Percentiles rank a stretch among this genome's conserved stretches.
Evolutionary conservation across 64 coral and sea anemone species (phyloP).

Genomic region (Porites lutea): DNA sequence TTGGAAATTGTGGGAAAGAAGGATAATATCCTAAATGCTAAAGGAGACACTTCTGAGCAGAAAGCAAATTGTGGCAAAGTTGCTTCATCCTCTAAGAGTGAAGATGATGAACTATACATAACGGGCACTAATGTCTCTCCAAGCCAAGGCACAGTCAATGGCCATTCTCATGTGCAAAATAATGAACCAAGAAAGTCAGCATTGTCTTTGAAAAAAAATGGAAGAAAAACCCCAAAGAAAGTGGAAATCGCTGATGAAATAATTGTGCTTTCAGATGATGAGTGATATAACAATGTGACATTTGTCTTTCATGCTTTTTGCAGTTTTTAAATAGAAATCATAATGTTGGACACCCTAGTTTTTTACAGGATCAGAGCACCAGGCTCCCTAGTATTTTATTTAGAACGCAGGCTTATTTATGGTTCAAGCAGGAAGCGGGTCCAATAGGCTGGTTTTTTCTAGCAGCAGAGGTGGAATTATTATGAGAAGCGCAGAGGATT

Average conservation of each 20-base stretch:
- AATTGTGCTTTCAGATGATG: constrained; percentile 51
- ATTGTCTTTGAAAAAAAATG: constrained; percentile 9
- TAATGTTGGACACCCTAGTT: no score
- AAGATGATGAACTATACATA: not conserved
- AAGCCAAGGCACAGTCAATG: not conserved
- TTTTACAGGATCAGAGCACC: no score
- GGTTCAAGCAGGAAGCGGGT: no score
- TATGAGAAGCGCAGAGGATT: no score
- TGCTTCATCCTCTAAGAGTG: not conserved
- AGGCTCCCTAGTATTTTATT: no score
- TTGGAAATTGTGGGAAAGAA: not conserved
- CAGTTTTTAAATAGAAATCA: not conserved
- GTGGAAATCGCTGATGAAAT: not conserved
- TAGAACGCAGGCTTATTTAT: no score
- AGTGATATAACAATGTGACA: not conserved
- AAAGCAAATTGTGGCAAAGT: not conserved
- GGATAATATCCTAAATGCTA: not conserved
- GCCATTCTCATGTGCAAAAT: not conserved
- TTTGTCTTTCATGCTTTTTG: not conserved
- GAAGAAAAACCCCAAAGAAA: not conserved
- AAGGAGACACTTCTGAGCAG: not conserved
- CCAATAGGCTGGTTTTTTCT: no score
- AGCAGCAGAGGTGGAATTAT: no score
- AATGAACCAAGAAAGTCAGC: not conserved
- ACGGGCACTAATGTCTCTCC: not conserved